phyloP scores from a whole-genome alignment of 2,113 vertebrate species.

The Felis chaus region DNA sequence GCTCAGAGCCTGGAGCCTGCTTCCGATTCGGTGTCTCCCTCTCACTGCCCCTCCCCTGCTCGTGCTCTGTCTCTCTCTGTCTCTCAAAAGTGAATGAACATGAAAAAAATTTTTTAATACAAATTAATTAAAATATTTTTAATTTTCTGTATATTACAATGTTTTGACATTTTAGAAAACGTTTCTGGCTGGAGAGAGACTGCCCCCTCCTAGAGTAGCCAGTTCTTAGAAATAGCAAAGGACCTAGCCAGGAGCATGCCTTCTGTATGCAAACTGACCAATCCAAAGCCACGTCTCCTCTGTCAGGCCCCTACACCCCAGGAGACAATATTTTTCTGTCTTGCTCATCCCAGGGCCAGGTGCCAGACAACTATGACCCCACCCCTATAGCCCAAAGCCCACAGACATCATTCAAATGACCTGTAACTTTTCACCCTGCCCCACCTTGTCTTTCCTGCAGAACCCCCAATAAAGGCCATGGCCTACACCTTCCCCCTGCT shows the following conservation, averaged over 20 bases:
- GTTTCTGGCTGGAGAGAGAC: neutral
- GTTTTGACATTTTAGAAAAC: neutral
- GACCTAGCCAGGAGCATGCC: neutral
- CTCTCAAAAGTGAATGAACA: no score
- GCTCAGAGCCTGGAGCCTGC: no score
- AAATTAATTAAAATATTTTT: neutral
- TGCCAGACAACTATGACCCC: neutral
- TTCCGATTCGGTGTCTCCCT: no score
- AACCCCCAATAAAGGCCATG: neutral
- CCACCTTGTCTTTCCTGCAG: neutral
- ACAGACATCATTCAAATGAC: neutral
- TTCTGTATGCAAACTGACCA: neutral
- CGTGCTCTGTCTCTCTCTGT: no score
- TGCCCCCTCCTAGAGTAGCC: neutral
- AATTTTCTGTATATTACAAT: neutral
- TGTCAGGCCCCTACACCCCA: neutral
- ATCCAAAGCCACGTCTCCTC: neutral
- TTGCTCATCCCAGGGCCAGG: neutral
- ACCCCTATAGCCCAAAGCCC: neutral
- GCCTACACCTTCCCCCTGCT: neutral
- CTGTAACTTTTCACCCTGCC: neutral
- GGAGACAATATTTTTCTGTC: neutral
- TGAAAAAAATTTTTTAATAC: no score
- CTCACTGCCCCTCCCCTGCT: no score
- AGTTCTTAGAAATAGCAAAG: neutral